Base-by-base conservation (phyloP, 2,888 invertebrate species). In the Caenorhabditis parvicauda region DNA sequence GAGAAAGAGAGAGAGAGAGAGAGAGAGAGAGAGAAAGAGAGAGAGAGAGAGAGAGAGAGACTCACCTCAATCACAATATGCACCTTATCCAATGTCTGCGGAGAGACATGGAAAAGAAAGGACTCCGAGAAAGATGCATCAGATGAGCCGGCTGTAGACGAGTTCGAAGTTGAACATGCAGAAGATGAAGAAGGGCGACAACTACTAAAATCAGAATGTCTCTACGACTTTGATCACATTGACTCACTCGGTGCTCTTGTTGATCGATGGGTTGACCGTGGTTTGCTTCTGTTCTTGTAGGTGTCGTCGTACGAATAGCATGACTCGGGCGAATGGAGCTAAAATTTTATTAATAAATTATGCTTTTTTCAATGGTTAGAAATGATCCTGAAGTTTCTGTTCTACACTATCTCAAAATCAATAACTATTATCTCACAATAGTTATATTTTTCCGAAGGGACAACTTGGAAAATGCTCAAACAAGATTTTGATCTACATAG, bases 261-360 rank as follows among this genome's bases (percentile, higher is more conserved):
- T 52, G 2, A 70, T 52, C 7, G 67, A 66, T 6, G 74, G 72
- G 48, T 72, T 71, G 38, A 74, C 68, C 9, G 74, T 74, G 14
- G 74, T 74, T 44, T 74, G 74, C 48, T 74, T 74, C 56, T 79
- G 78, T 37, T 79, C 79, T 2, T 77, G 48, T 12, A 77, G 43
- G 22, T 70, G 59, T n/a, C 70, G 48, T 12, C 76, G 76, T 37
- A 77, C 79, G 59, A 72, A 79, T 17, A 78, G 59, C 64, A 74
- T 72, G 25, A 79, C 67, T 39, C 73, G 54, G 14, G 78, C 72
- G 53, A 70, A 72, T 9, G 74, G 77, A 41, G 71, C 72, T 72
- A 56, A 64, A 55, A 22, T 29, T 43, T 9, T 2, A 53, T 17
- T 27, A 27, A 22, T 12, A 24, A 28, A 46, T 17, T 19, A 17